Base-by-base conservation (phyloP, 2,797 vertebrate species). In the Acanthurus tractus region DNA sequence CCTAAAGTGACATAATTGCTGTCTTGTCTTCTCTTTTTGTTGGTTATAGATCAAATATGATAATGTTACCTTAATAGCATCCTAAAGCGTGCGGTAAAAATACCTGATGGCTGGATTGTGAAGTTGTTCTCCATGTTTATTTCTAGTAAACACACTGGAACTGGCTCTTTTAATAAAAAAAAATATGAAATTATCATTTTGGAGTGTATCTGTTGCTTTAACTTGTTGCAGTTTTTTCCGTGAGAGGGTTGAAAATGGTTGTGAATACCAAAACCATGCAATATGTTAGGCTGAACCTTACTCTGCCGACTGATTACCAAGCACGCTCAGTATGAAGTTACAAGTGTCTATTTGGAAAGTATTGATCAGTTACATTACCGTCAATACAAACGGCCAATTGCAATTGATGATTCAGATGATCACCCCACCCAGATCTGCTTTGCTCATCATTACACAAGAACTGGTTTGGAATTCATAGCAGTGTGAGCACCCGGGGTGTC, bases 141-240 rank as follows among this genome's bases (percentile, higher is more conserved):
- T 91, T 89, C 83, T 85, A 78, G 90, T 89, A 76, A 86, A 91
- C 79, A 93, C 91, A 84, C 83, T 90, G 79, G 85, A 94, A 92
- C 76, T 88, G 88, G 89, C 92, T 93, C 90, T 93, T 93, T 89
- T 89, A 92, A 93, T 94, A 91, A 90, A 87, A 91, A 91, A 88
- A 63, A 66, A 3, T 25, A 36, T 70, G 25, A 78, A 76, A 68
- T 44, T 36, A 67, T 44, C 1, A 56, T 62, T 46, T 29, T n/a
- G 67, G 53, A 36, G 73, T 65, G 23, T 69, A 10, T 68, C 3
- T 79, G 6, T 76, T 77, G 20, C 38, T 48, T 61, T 50, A 5
- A 46, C 12, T 57, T 58, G 11, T 36, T 77, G 11, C 34, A 4
- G 9, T 63, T 59, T 13, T 44, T 9, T 36, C 4, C 62, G 3